Evolutionary conservation across 2,113 vertebrate species (phyloP).

Genomic region (Coturnix japonica): DNA sequence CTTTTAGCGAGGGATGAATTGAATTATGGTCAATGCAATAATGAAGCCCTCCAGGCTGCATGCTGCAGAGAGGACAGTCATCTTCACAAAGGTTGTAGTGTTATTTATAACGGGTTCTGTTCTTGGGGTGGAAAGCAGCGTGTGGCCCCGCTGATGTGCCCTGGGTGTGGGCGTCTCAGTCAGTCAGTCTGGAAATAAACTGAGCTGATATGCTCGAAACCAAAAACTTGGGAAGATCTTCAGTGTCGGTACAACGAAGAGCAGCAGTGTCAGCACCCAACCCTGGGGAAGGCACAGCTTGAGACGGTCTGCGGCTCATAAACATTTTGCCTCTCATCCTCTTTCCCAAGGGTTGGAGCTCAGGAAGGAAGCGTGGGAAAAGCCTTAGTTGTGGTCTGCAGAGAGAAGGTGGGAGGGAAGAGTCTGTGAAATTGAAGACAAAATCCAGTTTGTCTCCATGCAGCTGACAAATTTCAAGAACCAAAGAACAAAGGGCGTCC

Average conservation of each 20-base stretch:
- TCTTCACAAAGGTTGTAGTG: constrained; percentile 44
- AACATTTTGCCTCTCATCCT: constrained; percentile 40
- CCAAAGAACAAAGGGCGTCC: constrained; percentile 32
- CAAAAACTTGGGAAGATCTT: background rate
- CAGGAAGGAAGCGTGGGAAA: constrained; percentile 32
- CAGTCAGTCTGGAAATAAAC: constrained; percentile 39
- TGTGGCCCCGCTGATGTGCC: constrained; percentile 28
- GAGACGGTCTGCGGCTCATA: background rate
- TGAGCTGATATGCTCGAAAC: constrained; percentile 13
- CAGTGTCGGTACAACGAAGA: background rate
- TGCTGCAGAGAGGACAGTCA: constrained; percentile 62
- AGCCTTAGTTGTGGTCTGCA: background rate
- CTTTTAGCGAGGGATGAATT: constrained; percentile 71
- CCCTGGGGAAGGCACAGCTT: background rate
- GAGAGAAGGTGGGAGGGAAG: background rate
- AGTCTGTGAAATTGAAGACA: constrained; percentile 15
- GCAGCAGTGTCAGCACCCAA: background rate
- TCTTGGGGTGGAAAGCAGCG: constrained; percentile 29
- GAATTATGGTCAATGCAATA: constrained; percentile 68
- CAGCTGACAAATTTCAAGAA: background rate
- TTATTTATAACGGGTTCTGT: constrained; percentile 47
- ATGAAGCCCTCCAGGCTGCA: constrained; percentile 71
- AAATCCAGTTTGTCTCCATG: constrained; percentile 11
- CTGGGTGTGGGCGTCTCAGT: background rate
- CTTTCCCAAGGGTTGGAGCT: constrained; percentile 20